A percentile compares a stretch with the other conserved stretches of the same genome.
These are phyloP conservation scores for Misgurnus mizolepis DNA, from an alignment of 2,113 vertebrate species.

Conservation along the genomic window DNA sequence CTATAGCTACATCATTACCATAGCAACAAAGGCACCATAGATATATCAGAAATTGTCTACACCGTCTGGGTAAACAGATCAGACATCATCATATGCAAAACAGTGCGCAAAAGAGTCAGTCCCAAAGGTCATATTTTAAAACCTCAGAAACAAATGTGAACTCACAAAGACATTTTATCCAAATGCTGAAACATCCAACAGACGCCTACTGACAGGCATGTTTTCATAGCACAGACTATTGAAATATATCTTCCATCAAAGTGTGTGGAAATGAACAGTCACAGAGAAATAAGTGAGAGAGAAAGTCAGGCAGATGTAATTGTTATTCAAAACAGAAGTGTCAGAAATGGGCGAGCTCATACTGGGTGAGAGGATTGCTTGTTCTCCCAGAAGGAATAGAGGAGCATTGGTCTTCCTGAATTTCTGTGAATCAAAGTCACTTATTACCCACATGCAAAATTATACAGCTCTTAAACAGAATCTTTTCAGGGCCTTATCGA, in stretches of 20 bases:
- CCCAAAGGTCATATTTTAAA: too few species aligned
- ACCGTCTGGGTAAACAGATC: too few species aligned
- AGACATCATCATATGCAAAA: too few species aligned
- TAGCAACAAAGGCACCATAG: too few species aligned
- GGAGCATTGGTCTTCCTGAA: conserved; percentile 40
- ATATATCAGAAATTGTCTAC: too few species aligned
- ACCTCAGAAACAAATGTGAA: background rate
- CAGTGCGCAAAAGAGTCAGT: too few species aligned
- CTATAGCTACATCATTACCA: too few species aligned
- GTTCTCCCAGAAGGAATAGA: conserved; percentile 32
- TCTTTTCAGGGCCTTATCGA: conserved; percentile 48
- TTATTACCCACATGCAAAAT: conserved; percentile 28
- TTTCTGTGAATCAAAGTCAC: conserved; percentile 44
- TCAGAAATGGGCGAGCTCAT: conserved; percentile 45
- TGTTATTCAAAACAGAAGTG: conserved; percentile 26
- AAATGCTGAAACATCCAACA: background rate
- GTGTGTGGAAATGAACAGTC: conserved; percentile 34
- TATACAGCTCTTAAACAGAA: conserved; percentile 6
- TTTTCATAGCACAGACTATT: conserved; percentile 9
- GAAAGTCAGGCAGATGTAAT: conserved; percentile 10
- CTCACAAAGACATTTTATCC: background rate
- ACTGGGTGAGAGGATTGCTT: conserved; percentile 40
- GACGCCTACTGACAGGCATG: conserved; percentile 7
- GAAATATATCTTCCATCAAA: conserved; percentile 34
- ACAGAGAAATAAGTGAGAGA: background rate